Base-by-base conservation (phyloP, 2,888 invertebrate species). In the Panopea generosa region DNA sequence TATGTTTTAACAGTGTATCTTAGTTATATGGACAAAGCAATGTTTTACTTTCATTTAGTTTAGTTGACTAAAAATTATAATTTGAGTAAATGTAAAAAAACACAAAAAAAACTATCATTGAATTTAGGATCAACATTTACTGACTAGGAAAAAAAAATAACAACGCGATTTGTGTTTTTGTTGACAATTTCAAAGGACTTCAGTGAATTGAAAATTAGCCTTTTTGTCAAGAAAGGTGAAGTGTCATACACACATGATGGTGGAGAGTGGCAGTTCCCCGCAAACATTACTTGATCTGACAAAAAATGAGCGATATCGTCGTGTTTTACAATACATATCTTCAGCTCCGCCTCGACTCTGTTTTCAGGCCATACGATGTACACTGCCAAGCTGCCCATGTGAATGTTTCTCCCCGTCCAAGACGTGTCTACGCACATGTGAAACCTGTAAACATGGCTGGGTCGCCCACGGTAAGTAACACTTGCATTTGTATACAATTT, bases 381-480 rank as follows among this genome's bases (percentile, higher is more conserved):
- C 95, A 18, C 94, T 95, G 56, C 94, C 94, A 68, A 94, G 94
- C 85, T 96, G 95, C 90, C 92, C 94, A 83, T 96, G 95, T 91
- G 95, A 95, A 83, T 95, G 95, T 85, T 96, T 95, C 92, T 94
- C 95, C 45, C 95, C 95, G 29, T 95, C 95, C 66, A 95, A 95
- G 90, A 92, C 94, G 83, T 94, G 95, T 88, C 93, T 95, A 76
- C 94, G 96, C 67, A 95, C 94, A 91, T 96, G 96, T 93, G 95
- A 95, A 87, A 94, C 94, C 82, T 96, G 96, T 91, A 95, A 94
- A 87, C 96, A 96, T 92, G 95, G 95, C 81, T 96, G 96, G 95
- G 95, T 96, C 71, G 95, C 95, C 84, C 96, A 96, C 92, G 96
- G 95, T 96, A 91, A 95, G 95, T 40, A 4, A 22, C n/a, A 33